Evolutionary conservation across 1,140 invertebrate species (phyloP).

Genomic region (Conus betulinus): DNA sequence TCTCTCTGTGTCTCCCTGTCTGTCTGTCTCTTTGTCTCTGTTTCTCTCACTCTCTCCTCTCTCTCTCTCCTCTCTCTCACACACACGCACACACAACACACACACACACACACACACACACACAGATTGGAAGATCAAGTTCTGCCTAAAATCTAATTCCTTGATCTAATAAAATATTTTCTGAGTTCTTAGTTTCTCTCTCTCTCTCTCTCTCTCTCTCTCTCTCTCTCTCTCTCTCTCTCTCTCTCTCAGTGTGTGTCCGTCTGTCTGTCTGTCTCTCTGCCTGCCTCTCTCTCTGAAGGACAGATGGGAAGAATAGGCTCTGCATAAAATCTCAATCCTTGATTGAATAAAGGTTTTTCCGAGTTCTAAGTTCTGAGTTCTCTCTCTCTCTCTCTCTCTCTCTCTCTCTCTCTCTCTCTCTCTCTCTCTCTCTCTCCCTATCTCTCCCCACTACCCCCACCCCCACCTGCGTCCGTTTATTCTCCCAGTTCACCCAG

Average conservation of each 20-base stretch:
- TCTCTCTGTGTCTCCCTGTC: not conserved
- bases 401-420: not conserved
- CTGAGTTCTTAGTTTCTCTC: constrained; percentile 6
- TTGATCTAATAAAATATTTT: too few relatives aligned
- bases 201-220: constrained; percentile 29
- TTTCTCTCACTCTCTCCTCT: not conserved
- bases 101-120: too few relatives aligned
- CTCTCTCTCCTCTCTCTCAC: not conserved
- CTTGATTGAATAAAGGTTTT: too few relatives aligned
- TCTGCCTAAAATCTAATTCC: too few relatives aligned
- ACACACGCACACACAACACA: too few relatives aligned
- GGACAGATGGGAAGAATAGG: too few relatives aligned
- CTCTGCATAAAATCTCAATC: too few relatives aligned
- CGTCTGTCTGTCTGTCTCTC: not conserved
- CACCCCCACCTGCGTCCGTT: not conserved
- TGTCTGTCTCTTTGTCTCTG: not conserved
- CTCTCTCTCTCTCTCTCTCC: constrained; percentile 30
- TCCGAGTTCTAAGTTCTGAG: too few relatives aligned
- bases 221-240: not conserved
- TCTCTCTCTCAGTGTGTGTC: constrained; percentile 19
- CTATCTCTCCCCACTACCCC: not conserved
- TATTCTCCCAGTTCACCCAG: not conserved
- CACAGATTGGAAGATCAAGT: not conserved
- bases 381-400: constrained; percentile 25
- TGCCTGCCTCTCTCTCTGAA: not conserved